A percentile compares a stretch with the other conserved stretches of the same genome.
These are phyloP conservation scores for Drosophila koepferae DNA, from an alignment of 2,888 invertebrate genomes.

Conservation along the genomic window DNA sequence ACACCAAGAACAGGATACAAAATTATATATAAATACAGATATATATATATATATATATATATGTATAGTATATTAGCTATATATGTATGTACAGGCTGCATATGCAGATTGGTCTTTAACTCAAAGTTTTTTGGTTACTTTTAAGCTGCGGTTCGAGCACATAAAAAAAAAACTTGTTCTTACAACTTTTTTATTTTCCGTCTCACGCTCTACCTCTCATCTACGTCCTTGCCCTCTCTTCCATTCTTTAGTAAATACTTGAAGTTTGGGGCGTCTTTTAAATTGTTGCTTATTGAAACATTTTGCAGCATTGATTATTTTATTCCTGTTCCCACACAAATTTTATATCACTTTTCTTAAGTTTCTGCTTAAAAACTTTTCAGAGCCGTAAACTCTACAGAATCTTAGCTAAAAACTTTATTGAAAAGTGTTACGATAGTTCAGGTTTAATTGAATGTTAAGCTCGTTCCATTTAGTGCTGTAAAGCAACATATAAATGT, in stretches of 20 bases:
- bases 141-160: slow-evolving; percentile 44
- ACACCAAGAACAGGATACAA: slow-evolving; percentile 18
- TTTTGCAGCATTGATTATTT: slow-evolving; percentile 27
- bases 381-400: not conserved
- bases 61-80: not conserved
- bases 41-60: not conserved
- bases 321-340: slow-evolving; percentile 8
- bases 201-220: not conserved
- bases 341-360: slow-evolving; percentile 10
- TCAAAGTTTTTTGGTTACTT: slow-evolving; percentile 39
- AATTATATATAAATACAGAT: not conserved
- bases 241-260: slow-evolving; percentile 16
- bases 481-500: not conserved
- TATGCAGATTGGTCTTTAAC: slow-evolving; percentile 42
- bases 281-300: slow-evolving; percentile 23
- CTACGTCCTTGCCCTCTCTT: not conserved
- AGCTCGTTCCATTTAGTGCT: not conserved
- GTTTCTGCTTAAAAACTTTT: not conserved
- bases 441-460: not conserved
- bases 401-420: not conserved
- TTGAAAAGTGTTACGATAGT: not conserved
- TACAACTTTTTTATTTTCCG: slow-evolving; percentile 26
- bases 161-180: slow-evolving; percentile 34
- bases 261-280: slow-evolving; percentile 20
- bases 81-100: slow-evolving; percentile 7